Conservation (phyloP, 2,888 invertebrate genomes). For the Crematogaster levior region DNA sequence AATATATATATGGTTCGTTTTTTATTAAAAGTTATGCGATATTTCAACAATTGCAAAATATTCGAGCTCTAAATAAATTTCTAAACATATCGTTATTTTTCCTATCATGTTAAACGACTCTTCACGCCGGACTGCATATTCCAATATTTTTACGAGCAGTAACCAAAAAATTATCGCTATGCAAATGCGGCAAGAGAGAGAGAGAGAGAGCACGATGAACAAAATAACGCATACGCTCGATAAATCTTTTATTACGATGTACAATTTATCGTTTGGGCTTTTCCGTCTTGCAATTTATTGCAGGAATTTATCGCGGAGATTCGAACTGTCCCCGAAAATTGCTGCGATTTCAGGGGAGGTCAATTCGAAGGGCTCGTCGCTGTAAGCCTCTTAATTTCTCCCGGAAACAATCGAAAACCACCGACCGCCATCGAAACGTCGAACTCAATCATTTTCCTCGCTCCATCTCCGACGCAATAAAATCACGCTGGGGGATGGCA, state of each 20-base stretch:
- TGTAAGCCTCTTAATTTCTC: conserved; percentile 57
- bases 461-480: conserved; percentile 22
- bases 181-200: background rate
- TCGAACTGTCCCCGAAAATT: conserved; percentile 38
- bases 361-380: conserved; percentile 28
- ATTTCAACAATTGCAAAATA: conserved; percentile 13
- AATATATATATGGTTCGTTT: background rate
- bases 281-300: conserved; percentile 50
- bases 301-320: conserved; percentile 44
- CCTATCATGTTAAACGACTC: background rate
- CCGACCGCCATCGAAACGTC: conserved; percentile 34
- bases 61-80: background rate
- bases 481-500: conserved; percentile 1
- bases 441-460: conserved; percentile 33
- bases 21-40: conserved; percentile 14
- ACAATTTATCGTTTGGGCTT: conserved; percentile 36
- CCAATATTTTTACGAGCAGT: conserved; percentile 29
- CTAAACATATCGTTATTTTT: conserved; percentile 25
- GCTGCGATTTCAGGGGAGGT: conserved; percentile 27
- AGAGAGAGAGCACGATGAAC: conserved; percentile 12
- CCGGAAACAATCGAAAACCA: conserved; percentile 58
- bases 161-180: conserved; percentile 29
- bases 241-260: conserved; percentile 48
- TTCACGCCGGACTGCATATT: conserved; percentile 8
- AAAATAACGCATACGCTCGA: conserved; percentile 36